A percentile compares a stretch with the other conserved stretches of the same genome.
phyloP scores from a whole-genome alignment of 1,140 invertebrate genomes.

The Bilobella aurantiaca region DNA sequence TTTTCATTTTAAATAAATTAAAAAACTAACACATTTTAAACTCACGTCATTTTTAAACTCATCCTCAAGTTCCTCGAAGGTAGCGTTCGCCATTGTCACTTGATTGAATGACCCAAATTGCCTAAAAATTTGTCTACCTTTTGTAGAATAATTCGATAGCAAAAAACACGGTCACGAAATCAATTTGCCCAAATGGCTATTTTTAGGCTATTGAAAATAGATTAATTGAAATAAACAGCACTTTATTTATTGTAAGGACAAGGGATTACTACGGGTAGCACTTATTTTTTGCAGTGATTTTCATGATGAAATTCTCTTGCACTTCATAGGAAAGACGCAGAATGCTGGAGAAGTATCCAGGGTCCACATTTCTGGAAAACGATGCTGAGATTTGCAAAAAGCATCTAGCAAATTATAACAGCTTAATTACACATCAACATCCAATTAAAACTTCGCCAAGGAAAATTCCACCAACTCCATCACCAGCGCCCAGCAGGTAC shows the following conservation, averaged over 20 bases:
- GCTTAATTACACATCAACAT: constrained; percentile 46
- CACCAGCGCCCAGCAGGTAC: constrained; percentile 14
- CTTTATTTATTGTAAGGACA: no score
- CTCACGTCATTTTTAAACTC: neutral
- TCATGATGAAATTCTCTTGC: neutral
- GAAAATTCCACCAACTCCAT: constrained; percentile 17
- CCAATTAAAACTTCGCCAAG: constrained; percentile 10
- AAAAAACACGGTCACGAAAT: no score
- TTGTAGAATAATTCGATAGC: no score
- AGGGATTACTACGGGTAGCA: neutral
- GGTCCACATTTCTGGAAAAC: constrained; percentile 55
- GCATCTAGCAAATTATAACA: constrained; percentile 69
- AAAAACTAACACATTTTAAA: neutral
- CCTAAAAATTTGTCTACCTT: neutral
- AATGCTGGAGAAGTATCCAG: constrained; percentile 70
- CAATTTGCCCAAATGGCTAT: no score
- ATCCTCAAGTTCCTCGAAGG: neutral
- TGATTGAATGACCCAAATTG: no score
- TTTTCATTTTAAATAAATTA: neutral
- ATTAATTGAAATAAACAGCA: no score
- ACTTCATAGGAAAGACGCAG: constrained; percentile 61
- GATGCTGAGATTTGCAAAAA: constrained; percentile 64
- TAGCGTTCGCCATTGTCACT: neutral
- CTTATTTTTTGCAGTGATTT: neutral
- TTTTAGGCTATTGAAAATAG: no score